Base-by-base conservation (phyloP, 2,113 vertebrate genomes). In the Halcyon malimbica region DNA sequence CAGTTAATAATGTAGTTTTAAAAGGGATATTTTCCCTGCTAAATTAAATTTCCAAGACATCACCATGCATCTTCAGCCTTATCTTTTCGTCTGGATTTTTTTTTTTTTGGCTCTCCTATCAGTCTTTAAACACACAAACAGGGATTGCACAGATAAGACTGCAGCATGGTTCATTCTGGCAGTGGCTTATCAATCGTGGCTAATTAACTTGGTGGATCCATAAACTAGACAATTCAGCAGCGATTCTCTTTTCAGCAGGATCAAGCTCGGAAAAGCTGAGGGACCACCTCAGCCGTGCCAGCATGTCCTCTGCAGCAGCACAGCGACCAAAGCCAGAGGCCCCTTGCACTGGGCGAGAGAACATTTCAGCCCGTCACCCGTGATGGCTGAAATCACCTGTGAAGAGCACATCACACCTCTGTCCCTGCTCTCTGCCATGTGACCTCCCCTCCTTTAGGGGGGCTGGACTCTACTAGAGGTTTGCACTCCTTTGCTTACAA, bases 21-120 rank as follows among this genome's bases (percentile, higher is more conserved):
- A 88, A 93, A 80, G 42, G 54, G 68, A 48, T 77, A 76, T 85
- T 89, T 89, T 89, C 42, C 64, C 33, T 7, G 5, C 54, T 92
- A 90, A 95, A 93, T 96, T 80, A 80, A 79, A 81, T 93, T 95
- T 88, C 77, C 60, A 62, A 71, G 76, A 93, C 79, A 97, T 48
- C 59, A 83, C 71, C 51, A 79, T 83, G 44, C 44, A 79, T 92
- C 84, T 92, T 87, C 77, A 94, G 35, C 37, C 64, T 79, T 92
- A 95, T 81, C 71, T 63, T 87, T 95, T 82, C 37, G 54, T 94
- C 73, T 91, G 46, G 53, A 35, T 15, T 33, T 69, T 71, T 56
- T 53, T 74, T 59, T 64, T 83, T 51, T 74, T 78, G 3, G 9
- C 56, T 82, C 31, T 83, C 54, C 75, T 88, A 42, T 50, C 53